Evolutionary conservation across 2,888 invertebrate species (phyloP).

Genomic region (Lasioglossum zephyrum): DNA sequence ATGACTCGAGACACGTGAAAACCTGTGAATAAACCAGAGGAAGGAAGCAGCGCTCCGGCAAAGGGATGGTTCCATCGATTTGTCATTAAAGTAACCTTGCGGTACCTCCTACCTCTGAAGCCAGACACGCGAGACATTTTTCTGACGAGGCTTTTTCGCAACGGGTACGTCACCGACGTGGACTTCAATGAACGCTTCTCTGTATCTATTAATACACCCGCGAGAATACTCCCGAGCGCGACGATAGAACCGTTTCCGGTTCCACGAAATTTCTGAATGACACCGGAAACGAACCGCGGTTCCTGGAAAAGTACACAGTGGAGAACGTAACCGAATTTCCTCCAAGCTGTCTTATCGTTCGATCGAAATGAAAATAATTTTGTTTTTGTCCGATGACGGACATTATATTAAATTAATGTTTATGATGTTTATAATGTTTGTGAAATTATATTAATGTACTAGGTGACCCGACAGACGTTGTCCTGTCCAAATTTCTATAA

Average conservation of each 20-base stretch:
- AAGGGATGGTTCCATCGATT: conserved; percentile 73
- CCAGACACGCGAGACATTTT: conserved; percentile 66
- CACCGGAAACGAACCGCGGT: not conserved
- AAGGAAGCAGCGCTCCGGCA: conserved; percentile 26
- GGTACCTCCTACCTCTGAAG: conserved; percentile 60
- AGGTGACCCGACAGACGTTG: no score
- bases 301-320: not conserved
- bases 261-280: not conserved
- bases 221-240: not conserved
- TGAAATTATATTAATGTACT: no score
- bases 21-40: conserved; percentile 9
- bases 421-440: no score
- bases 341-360: not conserved
- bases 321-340: not conserved
- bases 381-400: no score
- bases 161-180: conserved; percentile 32
- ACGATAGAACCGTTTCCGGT: not conserved
- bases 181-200: conserved; percentile 41
- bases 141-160: conserved; percentile 35
- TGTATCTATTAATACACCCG: conserved; percentile 21
- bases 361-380: not conserved
- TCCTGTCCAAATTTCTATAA: no score
- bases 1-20: conserved; percentile 16
- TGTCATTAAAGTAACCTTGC: conserved; percentile 74
- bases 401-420: no score